A percentile compares a stretch with the other conserved stretches of the same genome.
These are phyloP conservation scores for Orussus abietinus DNA, from an alignment of 1,140 invertebrate species.

Conservation along the genomic window DNA sequence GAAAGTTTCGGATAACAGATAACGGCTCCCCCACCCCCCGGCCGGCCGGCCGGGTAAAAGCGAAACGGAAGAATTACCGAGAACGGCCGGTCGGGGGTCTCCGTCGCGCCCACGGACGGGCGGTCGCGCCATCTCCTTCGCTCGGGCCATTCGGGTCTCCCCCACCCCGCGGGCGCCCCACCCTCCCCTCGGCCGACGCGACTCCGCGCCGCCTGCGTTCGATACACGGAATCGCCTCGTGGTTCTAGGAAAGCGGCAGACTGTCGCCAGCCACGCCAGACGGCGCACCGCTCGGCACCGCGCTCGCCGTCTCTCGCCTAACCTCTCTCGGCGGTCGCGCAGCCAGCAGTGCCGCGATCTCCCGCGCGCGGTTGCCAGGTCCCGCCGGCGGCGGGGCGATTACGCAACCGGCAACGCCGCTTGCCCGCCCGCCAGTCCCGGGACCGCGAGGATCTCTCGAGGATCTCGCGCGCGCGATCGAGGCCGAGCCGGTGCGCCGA, in stretches of 20 bases:
- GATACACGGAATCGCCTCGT: slow-evolving; percentile 53
- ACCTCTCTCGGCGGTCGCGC: slow-evolving; percentile 7
- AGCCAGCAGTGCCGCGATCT: too few relatives aligned
- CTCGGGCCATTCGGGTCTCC: not conserved
- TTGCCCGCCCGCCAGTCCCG: slow-evolving; percentile 30
- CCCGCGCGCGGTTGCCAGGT: slow-evolving; percentile 16
- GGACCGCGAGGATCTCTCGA: slow-evolving; percentile 38
- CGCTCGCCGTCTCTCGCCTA: slow-evolving; percentile 18
- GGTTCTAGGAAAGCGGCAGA: slow-evolving; percentile 52
- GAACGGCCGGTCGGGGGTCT: not conserved
- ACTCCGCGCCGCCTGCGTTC: slow-evolving; percentile 33
- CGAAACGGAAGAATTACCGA: not conserved
- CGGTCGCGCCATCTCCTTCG: not conserved
- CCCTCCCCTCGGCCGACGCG: not conserved
- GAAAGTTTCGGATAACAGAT: too few relatives aligned
- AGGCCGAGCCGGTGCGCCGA: too few relatives aligned
- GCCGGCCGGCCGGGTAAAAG: not conserved
- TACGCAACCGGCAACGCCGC: slow-evolving; percentile 10
- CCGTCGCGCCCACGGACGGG: too few relatives aligned
- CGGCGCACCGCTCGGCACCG: slow-evolving; percentile 44
- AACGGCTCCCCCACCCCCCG: not conserved
- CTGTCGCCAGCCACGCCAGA: slow-evolving; percentile 52
- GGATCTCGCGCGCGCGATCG: slow-evolving; percentile 26
- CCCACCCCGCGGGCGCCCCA: not conserved
- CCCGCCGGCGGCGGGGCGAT: slow-evolving; percentile 19